Conservation (phyloP, 2,113 vertebrate genomes). For the mouse (Mus musculus) region GRCm39 chr13:118831501-118832000, state of each 20-base stretch:
- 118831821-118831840: background rate
- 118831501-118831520: background rate
- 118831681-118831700: background rate
- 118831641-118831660: background rate
- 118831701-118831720: background rate
- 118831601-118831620: background rate
- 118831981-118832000: background rate
- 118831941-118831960: conserved; percentile 59
- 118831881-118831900: background rate
- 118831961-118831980: conserved; percentile 43
- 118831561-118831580: background rate
- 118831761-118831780: background rate
- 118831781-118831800: background rate
- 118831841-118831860: background rate
- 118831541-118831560: background rate
- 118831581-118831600: background rate
- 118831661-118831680: background rate
- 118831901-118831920: conserved; percentile 48
- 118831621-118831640: background rate
- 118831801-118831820: background rate
- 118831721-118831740: background rate
- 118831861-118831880: background rate
- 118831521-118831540: background rate
- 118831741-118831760: background rate
- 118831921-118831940: conserved; percentile 56